Conservation (phyloP, 2,113 vertebrate genomes). For the Rhodinocichla rosea region DNA sequence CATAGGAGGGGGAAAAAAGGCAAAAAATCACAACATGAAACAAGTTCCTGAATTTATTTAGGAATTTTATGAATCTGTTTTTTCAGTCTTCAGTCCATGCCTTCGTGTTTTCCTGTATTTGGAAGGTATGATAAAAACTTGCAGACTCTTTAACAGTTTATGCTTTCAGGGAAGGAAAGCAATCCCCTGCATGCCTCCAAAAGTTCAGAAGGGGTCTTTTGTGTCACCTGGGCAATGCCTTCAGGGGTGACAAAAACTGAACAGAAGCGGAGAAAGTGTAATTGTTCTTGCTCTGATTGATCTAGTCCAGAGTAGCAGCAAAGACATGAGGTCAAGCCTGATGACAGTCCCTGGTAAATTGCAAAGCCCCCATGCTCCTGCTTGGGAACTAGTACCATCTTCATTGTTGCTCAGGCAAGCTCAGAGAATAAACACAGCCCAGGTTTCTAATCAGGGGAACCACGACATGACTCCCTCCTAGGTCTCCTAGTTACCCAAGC, state of each 20-base stretch:
- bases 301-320: neutral
- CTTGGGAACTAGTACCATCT: neutral
- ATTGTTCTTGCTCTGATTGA: neutral
- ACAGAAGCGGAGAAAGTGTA: fast-evolving
- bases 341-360: neutral
- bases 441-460: neutral
- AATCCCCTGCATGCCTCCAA: neutral
- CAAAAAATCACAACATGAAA: neutral
- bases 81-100: neutral
- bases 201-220: neutral
- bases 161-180: neutral
- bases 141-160: neutral
- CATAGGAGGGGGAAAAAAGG: too few species aligned
- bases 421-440: neutral
- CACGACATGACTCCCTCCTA: neutral
- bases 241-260: neutral
- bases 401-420: neutral
- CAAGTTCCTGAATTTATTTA: neutral
- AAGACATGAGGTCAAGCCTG: neutral
- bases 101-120: neutral
- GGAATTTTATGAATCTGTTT: neutral
- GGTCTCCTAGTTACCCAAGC: neutral
- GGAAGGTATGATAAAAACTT: neutral
- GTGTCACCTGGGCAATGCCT: neutral
- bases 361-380: neutral